Conservation (phyloP, 2,888 invertebrate species). For the Odontocerum albicorne region DNA sequence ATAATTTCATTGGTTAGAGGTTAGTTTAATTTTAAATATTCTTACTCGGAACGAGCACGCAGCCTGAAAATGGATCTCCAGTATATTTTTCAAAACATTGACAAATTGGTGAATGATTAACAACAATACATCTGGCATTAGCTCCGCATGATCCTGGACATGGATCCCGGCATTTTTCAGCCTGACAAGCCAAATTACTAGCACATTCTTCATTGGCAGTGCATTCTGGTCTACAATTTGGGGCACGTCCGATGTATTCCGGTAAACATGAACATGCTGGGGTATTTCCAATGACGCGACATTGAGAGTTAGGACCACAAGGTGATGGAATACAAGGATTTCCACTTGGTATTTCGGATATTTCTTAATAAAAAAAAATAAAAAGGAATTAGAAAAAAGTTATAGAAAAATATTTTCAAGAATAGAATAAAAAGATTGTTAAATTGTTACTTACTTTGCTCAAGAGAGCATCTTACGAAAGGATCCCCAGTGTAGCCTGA, state of each 20-base stretch:
- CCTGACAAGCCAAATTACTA: constrained; percentile 79
- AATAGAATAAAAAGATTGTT: constrained; percentile 12
- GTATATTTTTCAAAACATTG: constrained; percentile 77
- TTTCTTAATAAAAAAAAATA: constrained; percentile 50
- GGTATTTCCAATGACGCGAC: constrained; percentile 72
- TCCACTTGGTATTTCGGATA: constrained; percentile 57
- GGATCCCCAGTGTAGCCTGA: constrained; percentile 79
- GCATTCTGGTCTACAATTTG: constrained; percentile 86
- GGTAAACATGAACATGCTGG: constrained; percentile 79
- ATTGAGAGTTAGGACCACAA: constrained; percentile 83
- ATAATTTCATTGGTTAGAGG: no score
- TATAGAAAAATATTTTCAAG: constrained; percentile 18
- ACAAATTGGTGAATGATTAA: constrained; percentile 83
- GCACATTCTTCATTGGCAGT: constrained; percentile 83
- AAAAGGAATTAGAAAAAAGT: constrained; percentile 7
- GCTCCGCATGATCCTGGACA: constrained; percentile 84
- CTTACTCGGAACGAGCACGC: constrained; percentile 47
- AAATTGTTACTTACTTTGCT: constrained; percentile 64
- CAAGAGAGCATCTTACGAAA: constrained; percentile 69
- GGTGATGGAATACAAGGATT: constrained; percentile 83
- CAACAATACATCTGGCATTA: constrained; percentile 75
- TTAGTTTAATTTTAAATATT: constrained; percentile 12
- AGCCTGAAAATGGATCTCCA: constrained; percentile 85
- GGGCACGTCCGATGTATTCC: constrained; percentile 79
- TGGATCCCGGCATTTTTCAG: constrained; percentile 80